Percentiles rank a stretch among this genome's conserved stretches.
phyloP scores from a whole-genome alignment of 1,140 invertebrate genomes.

The Cydia splendana region DNA sequence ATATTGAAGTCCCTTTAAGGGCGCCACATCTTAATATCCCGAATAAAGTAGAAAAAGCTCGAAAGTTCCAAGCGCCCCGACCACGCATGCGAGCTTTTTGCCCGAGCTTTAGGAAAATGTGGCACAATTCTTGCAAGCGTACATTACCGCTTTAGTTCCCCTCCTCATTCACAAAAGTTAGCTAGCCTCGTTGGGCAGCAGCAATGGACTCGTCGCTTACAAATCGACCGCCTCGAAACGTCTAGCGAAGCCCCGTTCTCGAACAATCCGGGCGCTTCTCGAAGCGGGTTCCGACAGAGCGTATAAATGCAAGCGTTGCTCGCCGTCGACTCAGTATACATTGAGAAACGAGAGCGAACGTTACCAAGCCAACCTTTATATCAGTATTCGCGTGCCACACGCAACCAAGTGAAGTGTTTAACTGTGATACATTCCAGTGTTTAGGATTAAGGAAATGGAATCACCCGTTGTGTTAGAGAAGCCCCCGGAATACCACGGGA shows the following conservation, averaged over 20 bases:
- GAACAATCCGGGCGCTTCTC: constrained; percentile 57
- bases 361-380: constrained; percentile 38
- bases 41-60: constrained; percentile 8
- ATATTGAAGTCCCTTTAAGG: not conserved
- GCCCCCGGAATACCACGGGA: constrained; percentile 69
- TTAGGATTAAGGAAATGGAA: constrained; percentile 63
- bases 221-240: constrained; percentile 26
- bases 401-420: constrained; percentile 51
- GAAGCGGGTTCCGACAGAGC: constrained; percentile 38
- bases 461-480: constrained; percentile 75
- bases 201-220: constrained; percentile 13
- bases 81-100: constrained; percentile 21
- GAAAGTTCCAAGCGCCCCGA: constrained; percentile 15
- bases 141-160: constrained; percentile 7
- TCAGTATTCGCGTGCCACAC: constrained; percentile 39
- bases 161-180: not conserved
- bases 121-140: not conserved
- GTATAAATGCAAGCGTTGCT: constrained; percentile 59
- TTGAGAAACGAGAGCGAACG: constrained; percentile 52
- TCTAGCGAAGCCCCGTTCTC: constrained; percentile 33
- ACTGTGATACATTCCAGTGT: constrained; percentile 68
- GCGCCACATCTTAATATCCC: not conserved
- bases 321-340: constrained; percentile 58
- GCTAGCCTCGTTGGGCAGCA: not conserved
- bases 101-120: not conserved